Evolutionary conservation across 2,888 invertebrate species (phyloP).

Genomic region (Pterobdella sp.): DNA sequence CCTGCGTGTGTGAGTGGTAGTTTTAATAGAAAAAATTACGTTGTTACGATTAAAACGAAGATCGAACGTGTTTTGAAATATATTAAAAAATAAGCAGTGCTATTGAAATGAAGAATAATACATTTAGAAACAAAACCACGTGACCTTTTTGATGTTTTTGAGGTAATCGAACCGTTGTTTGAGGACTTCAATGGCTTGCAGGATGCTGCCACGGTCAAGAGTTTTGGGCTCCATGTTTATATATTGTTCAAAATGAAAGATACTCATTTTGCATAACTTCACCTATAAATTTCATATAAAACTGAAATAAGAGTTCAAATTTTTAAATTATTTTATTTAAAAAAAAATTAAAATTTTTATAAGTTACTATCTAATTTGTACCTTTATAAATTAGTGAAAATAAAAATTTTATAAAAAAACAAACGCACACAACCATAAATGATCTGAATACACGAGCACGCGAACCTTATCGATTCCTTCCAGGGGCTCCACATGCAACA

Average conservation of each 20-base stretch:
- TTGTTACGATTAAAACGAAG: neutral
- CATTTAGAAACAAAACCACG: neutral
- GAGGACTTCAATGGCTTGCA: constrained; percentile 35
- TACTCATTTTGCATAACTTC: constrained; percentile 35
- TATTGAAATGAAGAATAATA: neutral
- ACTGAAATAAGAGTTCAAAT: neutral
- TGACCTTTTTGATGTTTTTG: constrained; percentile 32
- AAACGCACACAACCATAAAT: neutral
- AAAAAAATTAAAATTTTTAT: neutral
- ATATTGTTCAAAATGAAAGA: constrained; percentile 38
- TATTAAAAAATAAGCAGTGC: neutral
- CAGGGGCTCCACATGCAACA: constrained; percentile 34
- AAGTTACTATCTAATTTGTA: neutral
- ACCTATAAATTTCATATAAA: too few species aligned
- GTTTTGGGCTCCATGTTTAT: constrained; percentile 31
- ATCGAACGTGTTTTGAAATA: neutral
- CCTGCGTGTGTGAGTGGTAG: too few species aligned
- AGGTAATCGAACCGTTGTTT: constrained; percentile 31
- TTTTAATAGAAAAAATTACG: neutral
- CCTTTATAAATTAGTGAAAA: neutral
- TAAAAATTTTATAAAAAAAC: neutral
- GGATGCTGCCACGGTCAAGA: constrained; percentile 33
- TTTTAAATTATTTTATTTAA: neutral
- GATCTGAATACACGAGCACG: neutral
- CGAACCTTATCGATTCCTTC: constrained; percentile 31